Conservation (phyloP, 2,113 vertebrate genomes). For the Grammomys dolichurus region DNA sequence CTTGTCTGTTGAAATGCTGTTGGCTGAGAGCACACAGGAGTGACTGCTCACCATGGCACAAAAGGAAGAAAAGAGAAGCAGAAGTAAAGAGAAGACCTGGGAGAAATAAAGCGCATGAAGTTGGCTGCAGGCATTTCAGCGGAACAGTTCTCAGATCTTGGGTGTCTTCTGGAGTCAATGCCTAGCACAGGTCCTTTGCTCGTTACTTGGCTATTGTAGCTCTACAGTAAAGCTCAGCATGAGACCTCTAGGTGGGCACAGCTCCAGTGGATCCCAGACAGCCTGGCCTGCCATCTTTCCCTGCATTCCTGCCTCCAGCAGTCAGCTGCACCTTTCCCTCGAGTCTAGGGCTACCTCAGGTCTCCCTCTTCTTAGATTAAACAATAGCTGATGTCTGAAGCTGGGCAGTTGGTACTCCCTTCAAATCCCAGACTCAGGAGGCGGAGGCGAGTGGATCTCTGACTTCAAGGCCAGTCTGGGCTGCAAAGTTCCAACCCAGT, state of each 20-base stretch:
- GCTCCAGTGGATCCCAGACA: not conserved
- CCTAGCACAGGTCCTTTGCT: not conserved
- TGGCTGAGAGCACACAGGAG: not conserved
- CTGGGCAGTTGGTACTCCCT: not conserved
- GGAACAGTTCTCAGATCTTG: not conserved
- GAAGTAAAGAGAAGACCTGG: not conserved
- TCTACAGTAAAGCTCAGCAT: not conserved
- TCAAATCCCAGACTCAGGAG: not conserved
- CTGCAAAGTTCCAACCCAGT: not conserved
- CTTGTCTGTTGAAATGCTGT: not conserved
- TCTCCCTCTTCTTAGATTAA: not conserved
- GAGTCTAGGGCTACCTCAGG: too few relatives aligned
- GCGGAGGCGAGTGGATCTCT: not conserved
- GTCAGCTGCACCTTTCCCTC: not conserved
- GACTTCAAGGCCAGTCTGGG: not conserved
- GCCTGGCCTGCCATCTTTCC: not conserved
- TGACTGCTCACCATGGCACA: not conserved
- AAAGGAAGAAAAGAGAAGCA: not conserved
- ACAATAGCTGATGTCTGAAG: not conserved
- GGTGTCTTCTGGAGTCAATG: not conserved
- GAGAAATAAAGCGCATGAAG: not conserved
- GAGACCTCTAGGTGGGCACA: not conserved
- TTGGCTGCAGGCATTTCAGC: not conserved
- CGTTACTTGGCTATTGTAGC: not conserved
- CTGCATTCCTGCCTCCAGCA: not conserved